Conservation (phyloP, 2,797 vertebrate species). For the Manis crassicaudata region DNA sequence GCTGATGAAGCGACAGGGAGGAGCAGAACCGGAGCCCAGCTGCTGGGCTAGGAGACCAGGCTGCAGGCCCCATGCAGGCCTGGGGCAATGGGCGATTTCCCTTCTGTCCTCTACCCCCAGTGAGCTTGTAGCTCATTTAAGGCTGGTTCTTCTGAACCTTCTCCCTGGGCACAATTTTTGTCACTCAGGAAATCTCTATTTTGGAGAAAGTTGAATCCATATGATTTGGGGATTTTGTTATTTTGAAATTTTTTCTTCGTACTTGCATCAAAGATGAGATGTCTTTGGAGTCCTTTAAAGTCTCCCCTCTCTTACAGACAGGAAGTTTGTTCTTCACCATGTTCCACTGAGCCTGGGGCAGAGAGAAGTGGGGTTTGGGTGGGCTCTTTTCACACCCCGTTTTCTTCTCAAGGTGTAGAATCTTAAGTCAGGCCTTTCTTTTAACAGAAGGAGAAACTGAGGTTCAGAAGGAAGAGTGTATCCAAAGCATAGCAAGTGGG, state of each 20-base stretch:
- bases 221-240: neutral
- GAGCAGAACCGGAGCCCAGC: neutral
- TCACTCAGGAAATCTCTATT: neutral
- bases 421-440: neutral
- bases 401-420: neutral
- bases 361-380: neutral
- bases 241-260: neutral
- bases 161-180: neutral
- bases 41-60: neutral
- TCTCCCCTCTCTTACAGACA: neutral
- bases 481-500: neutral
- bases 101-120: neutral
- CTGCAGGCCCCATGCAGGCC: neutral
- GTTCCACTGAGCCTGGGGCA: neutral
- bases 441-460: neutral
- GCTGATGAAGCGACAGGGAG: no score
- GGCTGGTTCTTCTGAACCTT: neutral
- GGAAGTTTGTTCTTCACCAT: neutral
- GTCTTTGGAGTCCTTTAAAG: slow-evolving; percentile 11
- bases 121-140: neutral
- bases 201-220: slow-evolving; percentile 13
- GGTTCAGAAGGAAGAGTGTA: neutral
- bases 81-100: neutral
- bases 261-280: neutral
- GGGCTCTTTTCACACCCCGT: neutral